Percentiles rank a stretch among this genome's conserved stretches.
Conservation (phyloP, 2,888 invertebrate genomes). For the Brassicogethes aeneus region DNA sequence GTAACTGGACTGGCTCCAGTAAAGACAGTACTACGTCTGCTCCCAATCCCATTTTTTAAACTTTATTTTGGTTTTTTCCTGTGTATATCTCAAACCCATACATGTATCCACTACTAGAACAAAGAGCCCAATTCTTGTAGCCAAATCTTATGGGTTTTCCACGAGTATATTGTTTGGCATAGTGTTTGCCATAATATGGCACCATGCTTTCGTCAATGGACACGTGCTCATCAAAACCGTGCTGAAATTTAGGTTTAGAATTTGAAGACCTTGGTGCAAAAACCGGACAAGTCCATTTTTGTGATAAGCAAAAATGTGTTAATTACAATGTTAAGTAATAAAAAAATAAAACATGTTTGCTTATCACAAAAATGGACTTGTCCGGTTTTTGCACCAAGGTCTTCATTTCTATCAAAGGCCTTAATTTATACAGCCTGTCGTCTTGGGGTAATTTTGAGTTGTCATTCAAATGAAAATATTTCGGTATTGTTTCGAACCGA, state of each 20-base stretch:
- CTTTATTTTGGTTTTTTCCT: constrained; percentile 12
- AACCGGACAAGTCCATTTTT: too few species aligned
- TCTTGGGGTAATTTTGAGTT: constrained; percentile 3
- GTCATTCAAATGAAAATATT: constrained; percentile 4
- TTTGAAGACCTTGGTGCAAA: too few species aligned
- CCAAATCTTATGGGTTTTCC: too few species aligned
- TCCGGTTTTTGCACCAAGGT: too few species aligned
- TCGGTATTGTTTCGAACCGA: constrained; percentile 4
- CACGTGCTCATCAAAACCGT: constrained; percentile 13
- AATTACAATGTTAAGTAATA: too few species aligned
- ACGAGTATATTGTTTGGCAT: too few species aligned
- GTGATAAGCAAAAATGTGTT: too few species aligned
- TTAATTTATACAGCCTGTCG: constrained; percentile 14
- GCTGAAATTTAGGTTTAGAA: constrained; percentile 11
- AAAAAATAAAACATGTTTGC: too few species aligned
- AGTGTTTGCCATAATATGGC: too few species aligned
- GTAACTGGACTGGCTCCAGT: background rate
- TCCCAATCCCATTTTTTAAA: constrained; percentile 3
- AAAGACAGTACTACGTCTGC: constrained; percentile 5
- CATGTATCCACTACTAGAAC: constrained; percentile 18
- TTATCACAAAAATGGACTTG: too few species aligned
- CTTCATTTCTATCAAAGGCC: constrained; percentile 11
- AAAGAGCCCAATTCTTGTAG: constrained; percentile 19
- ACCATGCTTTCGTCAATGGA: too few species aligned
- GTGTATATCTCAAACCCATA: constrained; percentile 19